A percentile compares a stretch with the other conserved stretches of the same genome.
phyloP scores from a whole-genome alignment of 2,888 invertebrate genomes.

The Sesamia inferens region DNA sequence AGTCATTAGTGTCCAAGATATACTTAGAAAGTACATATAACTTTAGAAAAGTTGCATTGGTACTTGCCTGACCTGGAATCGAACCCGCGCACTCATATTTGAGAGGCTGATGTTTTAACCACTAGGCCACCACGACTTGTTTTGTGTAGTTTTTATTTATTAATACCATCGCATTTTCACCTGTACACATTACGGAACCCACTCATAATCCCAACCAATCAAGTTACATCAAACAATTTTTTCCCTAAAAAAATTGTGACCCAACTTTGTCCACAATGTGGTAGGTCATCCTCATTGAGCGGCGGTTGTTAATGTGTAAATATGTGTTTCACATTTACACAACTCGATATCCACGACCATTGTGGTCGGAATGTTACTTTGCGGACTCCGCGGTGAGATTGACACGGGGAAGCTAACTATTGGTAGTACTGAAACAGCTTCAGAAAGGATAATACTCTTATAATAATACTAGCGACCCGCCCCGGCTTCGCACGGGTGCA shows the following conservation, averaged over 20 bases:
- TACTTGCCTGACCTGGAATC: too few relatives aligned
- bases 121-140: too few relatives aligned
- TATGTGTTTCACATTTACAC: slow-evolving; percentile 80
- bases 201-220: slow-evolving; percentile 16
- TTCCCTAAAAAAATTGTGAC: slow-evolving; percentile 69
- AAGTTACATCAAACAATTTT: slow-evolving; percentile 49
- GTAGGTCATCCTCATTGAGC: slow-evolving; percentile 82
- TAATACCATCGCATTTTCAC: neutral
- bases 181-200: slow-evolving; percentile 59
- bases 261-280: slow-evolving; percentile 78
- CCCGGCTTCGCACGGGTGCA: too few relatives aligned
- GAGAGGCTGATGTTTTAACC: too few relatives aligned
- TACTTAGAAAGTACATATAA: too few relatives aligned
- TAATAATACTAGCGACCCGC: too few relatives aligned
- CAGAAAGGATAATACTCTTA: neutral
- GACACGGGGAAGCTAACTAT: slow-evolving; percentile 10
- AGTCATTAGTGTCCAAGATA: too few relatives aligned
- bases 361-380: slow-evolving; percentile 58
- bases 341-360: slow-evolving; percentile 61
- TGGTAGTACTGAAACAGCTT: slow-evolving; percentile 29
- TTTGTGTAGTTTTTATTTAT: neutral
- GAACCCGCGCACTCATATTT: too few relatives aligned
- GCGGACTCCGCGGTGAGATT: slow-evolving; percentile 12
- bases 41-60: too few relatives aligned
- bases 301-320: slow-evolving; percentile 79